Conservation (phyloP, 2,888 invertebrate species). For the Campoplex capitator region DNA sequence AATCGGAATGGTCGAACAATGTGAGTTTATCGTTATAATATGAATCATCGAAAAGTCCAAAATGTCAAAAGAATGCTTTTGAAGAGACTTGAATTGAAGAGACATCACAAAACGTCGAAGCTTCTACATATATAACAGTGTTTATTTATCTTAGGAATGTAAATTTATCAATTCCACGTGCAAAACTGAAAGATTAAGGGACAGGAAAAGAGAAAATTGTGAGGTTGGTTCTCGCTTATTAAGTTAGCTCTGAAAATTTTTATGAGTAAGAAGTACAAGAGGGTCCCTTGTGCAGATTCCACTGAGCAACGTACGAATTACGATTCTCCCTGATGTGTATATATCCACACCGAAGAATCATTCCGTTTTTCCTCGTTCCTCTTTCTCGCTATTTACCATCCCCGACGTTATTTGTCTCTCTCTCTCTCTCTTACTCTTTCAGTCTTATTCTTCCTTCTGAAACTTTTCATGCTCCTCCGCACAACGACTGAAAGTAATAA, state of each 20-base stretch:
- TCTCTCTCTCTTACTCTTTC: conserved; percentile 8
- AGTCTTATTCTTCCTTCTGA: not conserved
- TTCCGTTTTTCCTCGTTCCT: conserved; percentile 15
- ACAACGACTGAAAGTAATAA: conserved; percentile 80
- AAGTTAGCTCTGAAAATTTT: conserved; percentile 79
- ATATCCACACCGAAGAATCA: conserved; percentile 27
- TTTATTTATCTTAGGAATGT: conserved; percentile 1
- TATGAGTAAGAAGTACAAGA: conserved; percentile 68
- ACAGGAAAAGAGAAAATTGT: conserved; percentile 24
- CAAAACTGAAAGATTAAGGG: conserved; percentile 1
- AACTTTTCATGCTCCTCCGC: conserved; percentile 54
- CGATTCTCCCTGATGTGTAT: conserved; percentile 71
- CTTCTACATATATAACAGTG: not conserved
- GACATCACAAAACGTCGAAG: too few relatives aligned
- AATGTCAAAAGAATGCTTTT: too few relatives aligned
- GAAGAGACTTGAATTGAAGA: too few relatives aligned
- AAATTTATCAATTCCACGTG: conserved; percentile 18
- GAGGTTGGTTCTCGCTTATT: conserved; percentile 78
- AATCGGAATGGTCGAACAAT: too few relatives aligned
- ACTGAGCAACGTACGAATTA: conserved; percentile 78
- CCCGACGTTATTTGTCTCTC: not conserved
- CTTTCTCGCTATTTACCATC: not conserved
- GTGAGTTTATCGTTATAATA: too few relatives aligned
- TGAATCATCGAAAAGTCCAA: too few relatives aligned
- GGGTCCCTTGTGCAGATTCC: conserved; percentile 28